A percentile compares a stretch with the other conserved stretches of the same genome.
Conservation (phyloP, 2,113 vertebrate species). For the Pao palembangensis region DNA sequence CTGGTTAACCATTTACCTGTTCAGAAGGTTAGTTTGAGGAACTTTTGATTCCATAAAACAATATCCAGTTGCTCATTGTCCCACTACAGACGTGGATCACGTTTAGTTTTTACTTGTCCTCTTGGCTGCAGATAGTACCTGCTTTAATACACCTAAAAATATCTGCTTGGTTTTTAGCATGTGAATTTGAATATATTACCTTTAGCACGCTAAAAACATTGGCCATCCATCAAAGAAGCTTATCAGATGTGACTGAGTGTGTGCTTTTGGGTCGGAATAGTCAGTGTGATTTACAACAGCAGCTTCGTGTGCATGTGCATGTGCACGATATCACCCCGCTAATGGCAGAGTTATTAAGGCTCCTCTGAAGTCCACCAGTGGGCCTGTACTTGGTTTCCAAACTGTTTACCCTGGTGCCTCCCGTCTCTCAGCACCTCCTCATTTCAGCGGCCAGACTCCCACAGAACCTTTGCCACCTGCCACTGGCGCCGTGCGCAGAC, state of each 20-base stretch:
- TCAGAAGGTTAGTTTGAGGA: too few relatives aligned
- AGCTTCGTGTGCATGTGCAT: background rate
- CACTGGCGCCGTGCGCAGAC: slow-evolving; percentile 27
- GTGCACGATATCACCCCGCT: background rate
- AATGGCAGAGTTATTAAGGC: slow-evolving; percentile 12
- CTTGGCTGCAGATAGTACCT: too few relatives aligned
- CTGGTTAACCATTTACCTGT: too few relatives aligned
- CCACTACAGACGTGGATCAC: too few relatives aligned
- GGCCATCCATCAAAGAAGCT: too few relatives aligned
- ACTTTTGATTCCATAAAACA: too few relatives aligned
- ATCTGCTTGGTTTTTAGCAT: too few relatives aligned
- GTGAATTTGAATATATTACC: too few relatives aligned
- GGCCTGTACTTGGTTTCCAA: background rate
- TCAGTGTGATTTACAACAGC: background rate
- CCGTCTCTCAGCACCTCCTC: slow-evolving; percentile 46
- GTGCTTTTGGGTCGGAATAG: background rate
- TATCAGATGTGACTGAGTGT: background rate
- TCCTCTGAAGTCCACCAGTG: background rate
- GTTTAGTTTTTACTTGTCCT: too few relatives aligned
- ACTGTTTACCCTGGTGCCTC: slow-evolving; percentile 5
- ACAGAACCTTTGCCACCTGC: slow-evolving; percentile 15
- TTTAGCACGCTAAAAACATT: too few relatives aligned
- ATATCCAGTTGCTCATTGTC: too few relatives aligned
- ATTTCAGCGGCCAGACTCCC: slow-evolving; percentile 13
- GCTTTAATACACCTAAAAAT: too few relatives aligned